Evolutionary conservation across 2,797 vertebrate species (phyloP).

Genomic region (Phyllotis vaccarum): DNA sequence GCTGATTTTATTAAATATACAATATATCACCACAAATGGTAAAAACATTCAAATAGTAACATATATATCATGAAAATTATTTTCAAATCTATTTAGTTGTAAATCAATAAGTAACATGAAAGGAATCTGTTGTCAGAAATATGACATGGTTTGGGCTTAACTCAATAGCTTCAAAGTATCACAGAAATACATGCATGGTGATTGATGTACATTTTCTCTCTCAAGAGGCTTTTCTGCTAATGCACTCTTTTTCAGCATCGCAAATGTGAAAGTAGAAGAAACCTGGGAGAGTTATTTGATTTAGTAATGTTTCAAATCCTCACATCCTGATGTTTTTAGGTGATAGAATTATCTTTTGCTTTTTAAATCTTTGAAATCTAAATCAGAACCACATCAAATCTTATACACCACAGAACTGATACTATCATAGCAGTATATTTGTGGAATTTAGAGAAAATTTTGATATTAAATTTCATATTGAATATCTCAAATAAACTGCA

Average conservation of each 20-base stretch:
- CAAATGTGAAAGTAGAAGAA: not conserved
- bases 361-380: conserved; percentile 44
- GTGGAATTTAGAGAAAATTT: conserved; percentile 6
- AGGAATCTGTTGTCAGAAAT: conserved; percentile 52
- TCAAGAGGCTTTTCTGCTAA: conserved; percentile 65
- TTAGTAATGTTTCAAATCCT: not conserved
- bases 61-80: conserved; percentile 32
- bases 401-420: not conserved
- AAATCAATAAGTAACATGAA: conserved; percentile 68
- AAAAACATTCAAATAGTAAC: conserved; percentile 28
- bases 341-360: not conserved
- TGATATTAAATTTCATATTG: conserved; percentile 53
- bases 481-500: conserved; percentile 31
- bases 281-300: not conserved
- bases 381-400: conserved; percentile 37
- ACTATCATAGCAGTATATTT: not conserved
- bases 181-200: conserved; percentile 57
- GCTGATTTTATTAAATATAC: too few species aligned
- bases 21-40: too few species aligned
- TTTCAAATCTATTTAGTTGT: conserved; percentile 43
- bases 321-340: conserved; percentile 20
- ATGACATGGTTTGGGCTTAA: conserved; percentile 59
- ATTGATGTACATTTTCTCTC: conserved; percentile 65
- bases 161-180: conserved; percentile 61
- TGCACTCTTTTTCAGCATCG: conserved; percentile 38